Base-by-base conservation (phyloP, 2,113 vertebrate species). In the Zosterops japonicus region DNA sequence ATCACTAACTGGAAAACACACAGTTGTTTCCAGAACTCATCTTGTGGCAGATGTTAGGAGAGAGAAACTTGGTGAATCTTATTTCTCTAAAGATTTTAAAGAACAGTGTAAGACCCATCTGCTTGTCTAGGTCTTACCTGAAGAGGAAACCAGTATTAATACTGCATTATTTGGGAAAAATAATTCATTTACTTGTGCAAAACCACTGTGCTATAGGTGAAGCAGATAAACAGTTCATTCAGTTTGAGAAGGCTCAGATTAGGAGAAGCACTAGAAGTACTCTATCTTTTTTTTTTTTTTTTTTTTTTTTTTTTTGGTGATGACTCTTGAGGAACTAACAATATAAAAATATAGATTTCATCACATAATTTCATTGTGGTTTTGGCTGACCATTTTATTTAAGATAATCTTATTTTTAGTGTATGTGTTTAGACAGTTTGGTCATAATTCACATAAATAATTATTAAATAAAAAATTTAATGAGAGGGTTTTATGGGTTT, bases 381-480 rank as follows among this genome's bases (percentile, higher is more conserved):
- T 92, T 95, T 92, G 87, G 55, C 35, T 91, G 92, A 86, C 46
- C 2, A 5, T 90, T 93, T 70, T 25, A 88, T 70, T 88, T 79
- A 49, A 95, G 64, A 70, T 67, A 83, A 86, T 85, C 25, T 67
- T 74, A 69, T 65, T 90, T 95, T 90, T 70, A 88, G 25, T 59
- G 59, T 44, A 25, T 63, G 27, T 74, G 19, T 63, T 90, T 70
- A 70, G 29, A 87, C 39, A 78, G 35, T 67, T 90, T 86, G 39
- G 41, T 88, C 47, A 64, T 63, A 67, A 88, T 77, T 74, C 27
- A 75, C 56, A 55, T 55, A 93, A 74, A 69, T 60, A 84, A 75
- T 59, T 69, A 77, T 52, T 67, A 86, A 83, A 85, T 83, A 8
- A 81, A 29, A 76, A 83, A 47, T 42, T 35, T 79, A 85, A 77